These are phyloP conservation scores for Eupeodes luniger DNA, from an alignment of 2,888 invertebrate species.

Conservation along the genomic window DNA sequence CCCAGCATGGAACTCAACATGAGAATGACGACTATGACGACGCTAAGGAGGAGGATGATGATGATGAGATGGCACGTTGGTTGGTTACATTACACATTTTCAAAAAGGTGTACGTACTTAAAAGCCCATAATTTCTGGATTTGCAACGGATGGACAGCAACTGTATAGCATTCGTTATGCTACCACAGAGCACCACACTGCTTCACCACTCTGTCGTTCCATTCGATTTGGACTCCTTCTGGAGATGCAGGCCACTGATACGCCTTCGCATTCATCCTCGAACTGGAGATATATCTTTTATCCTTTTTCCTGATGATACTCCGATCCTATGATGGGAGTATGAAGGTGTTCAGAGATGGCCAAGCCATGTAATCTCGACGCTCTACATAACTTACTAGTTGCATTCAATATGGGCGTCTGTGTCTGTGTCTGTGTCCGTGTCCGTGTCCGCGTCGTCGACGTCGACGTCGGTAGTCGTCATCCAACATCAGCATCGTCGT, in stretches of 20 bases:
- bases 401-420: constrained; percentile 56
- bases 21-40: not conserved
- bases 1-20: constrained; percentile 1
- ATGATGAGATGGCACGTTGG: constrained; percentile 20
- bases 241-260: constrained; percentile 53
- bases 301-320: constrained; percentile 42
- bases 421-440: too few species aligned
- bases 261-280: constrained; percentile 47
- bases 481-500: not conserved
- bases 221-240: constrained; percentile 16
- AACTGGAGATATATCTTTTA: constrained; percentile 47
- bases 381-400: constrained; percentile 56
- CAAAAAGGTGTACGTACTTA: constrained; percentile 66
- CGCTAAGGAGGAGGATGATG: too few species aligned
- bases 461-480: not conserved
- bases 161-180: constrained; percentile 36
- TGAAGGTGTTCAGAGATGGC: constrained; percentile 19
- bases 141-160: constrained; percentile 58
- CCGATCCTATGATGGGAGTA: not conserved
- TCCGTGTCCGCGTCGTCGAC: not conserved
- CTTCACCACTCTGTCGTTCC: not conserved
- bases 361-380: constrained; percentile 18
- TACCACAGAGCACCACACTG: constrained; percentile 1
- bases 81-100: constrained; percentile 38
- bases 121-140: constrained; percentile 73